Percentiles rank a stretch among this genome's conserved stretches.
These are phyloP conservation scores for Plotosus lineatus DNA, from an alignment of 2,113 vertebrate species.

Conservation along the genomic window DNA sequence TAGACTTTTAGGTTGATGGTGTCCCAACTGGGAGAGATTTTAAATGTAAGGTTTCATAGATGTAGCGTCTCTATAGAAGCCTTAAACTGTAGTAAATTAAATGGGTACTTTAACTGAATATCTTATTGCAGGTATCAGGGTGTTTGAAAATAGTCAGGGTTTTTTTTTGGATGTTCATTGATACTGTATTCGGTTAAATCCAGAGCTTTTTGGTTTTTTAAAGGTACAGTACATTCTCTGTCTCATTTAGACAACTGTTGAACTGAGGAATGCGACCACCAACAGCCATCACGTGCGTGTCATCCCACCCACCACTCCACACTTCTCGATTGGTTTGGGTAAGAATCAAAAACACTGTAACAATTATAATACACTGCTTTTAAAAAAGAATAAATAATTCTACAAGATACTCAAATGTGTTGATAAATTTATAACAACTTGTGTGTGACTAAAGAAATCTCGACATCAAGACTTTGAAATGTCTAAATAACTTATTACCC, in stretches of 20 bases:
- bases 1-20: no score
- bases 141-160: neutral
- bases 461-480: no score
- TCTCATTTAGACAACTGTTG: slow-evolving; percentile 74
- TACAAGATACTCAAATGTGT: no score
- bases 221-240: neutral
- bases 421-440: no score
- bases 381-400: neutral
- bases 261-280: slow-evolving; percentile 84
- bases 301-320: slow-evolving; percentile 80
- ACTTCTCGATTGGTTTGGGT: slow-evolving; percentile 87
- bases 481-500: no score
- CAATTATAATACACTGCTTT: no score
- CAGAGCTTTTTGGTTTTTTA: neutral
- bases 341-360: slow-evolving; percentile 56
- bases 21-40: neutral
- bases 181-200: no score
- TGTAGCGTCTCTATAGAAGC: neutral
- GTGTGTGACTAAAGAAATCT: no score
- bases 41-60: neutral
- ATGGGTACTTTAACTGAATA: neutral
- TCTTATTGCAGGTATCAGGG: neutral
- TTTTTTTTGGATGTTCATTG: no score
- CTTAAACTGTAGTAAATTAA: neutral
- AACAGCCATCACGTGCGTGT: slow-evolving; percentile 79